Base-by-base conservation (phyloP, 2,888 invertebrate genomes). In the Xiphydria camelus region DNA sequence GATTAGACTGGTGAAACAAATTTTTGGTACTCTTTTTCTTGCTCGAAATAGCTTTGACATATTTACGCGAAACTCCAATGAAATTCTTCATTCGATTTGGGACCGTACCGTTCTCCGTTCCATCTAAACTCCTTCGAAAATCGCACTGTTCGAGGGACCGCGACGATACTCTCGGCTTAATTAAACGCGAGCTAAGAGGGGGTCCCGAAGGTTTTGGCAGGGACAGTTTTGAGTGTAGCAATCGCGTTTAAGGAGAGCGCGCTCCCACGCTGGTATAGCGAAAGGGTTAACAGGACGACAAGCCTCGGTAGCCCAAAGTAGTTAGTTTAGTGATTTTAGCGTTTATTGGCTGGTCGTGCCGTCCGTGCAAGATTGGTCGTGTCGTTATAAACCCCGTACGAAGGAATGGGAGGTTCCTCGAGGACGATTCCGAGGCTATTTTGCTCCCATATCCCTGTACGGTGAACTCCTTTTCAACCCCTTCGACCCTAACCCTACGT, bases 281-380 rank as follows among this genome's bases (percentile, higher is more conserved):
- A 12, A 20, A 19, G 32, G 19, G 29, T 31, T 29, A 32, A 21
- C 35, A 49, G 47, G 53, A 53, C 48, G 62, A 62, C 62, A 60
- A 59, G 64, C 52, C 51, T 53, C 47, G 53, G 48, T 57, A 35
- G 56, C 45, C 59, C 60, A 48, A 61, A 64, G 62, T 69, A 69
- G 69, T 70, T 70, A 64, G 70, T 62, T 66, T 67, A 70, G 69
- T 69, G 70, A 70, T 70, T 70, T 68, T 62, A 59, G 60, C 67
- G 66, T 70, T 72, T 68, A 70, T 70, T 68, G 67, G 70, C 62
- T 61, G 57, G 62, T 63, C 62, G 62, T 67, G 70, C 69, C 68
- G 68, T 61, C 61, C 61, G 59, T 55, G 53, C 62, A 61, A 74
- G 70, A 73, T 73, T 73, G 73, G 67, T 60, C 63, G 64, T 59